phyloP scores from a whole-genome alignment of 1,140 invertebrate species.

The Carcinoscorpius rotundicauda region DNA sequence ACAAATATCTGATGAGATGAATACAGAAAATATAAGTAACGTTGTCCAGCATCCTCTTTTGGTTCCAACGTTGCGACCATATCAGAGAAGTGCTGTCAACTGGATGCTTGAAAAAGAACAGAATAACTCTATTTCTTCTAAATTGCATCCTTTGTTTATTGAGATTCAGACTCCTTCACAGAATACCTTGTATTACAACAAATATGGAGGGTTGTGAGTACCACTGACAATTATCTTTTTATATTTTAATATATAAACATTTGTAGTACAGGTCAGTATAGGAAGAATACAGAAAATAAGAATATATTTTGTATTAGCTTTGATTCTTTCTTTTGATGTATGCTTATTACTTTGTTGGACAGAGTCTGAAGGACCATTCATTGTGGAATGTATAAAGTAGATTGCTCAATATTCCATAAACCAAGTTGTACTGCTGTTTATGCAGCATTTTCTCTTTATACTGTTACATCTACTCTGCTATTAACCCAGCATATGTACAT shows the following conservation, averaged over 20 bases:
- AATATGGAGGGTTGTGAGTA: slow-evolving; percentile 36
- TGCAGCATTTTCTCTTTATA: too few species aligned
- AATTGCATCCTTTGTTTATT: slow-evolving; percentile 10
- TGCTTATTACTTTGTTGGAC: background rate
- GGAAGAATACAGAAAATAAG: background rate
- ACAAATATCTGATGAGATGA: too few species aligned
- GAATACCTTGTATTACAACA: slow-evolving; percentile 41
- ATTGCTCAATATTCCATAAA: too few species aligned
- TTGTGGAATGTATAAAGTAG: too few species aligned
- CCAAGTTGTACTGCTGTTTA: too few species aligned
- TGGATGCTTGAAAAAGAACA: slow-evolving; percentile 55
- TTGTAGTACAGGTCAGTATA: background rate
- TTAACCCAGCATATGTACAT: too few species aligned
- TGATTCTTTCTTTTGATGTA: background rate
- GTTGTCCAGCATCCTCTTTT: slow-evolving; percentile 23
- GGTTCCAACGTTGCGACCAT: slow-evolving; percentile 43
- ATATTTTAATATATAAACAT: slow-evolving; percentile 1
- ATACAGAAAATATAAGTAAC: too few species aligned
- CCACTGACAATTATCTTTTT: slow-evolving; percentile 15
- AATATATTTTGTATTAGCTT: slow-evolving; percentile 1
- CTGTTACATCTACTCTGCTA: too few species aligned
- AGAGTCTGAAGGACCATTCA: background rate
- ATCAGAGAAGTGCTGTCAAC: slow-evolving; percentile 49
- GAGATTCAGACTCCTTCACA: background rate
- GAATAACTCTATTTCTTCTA: slow-evolving; percentile 5